phyloP scores from a whole-genome alignment of 2,888 invertebrate species.

The Sepioteuthis lessoniana region DNA sequence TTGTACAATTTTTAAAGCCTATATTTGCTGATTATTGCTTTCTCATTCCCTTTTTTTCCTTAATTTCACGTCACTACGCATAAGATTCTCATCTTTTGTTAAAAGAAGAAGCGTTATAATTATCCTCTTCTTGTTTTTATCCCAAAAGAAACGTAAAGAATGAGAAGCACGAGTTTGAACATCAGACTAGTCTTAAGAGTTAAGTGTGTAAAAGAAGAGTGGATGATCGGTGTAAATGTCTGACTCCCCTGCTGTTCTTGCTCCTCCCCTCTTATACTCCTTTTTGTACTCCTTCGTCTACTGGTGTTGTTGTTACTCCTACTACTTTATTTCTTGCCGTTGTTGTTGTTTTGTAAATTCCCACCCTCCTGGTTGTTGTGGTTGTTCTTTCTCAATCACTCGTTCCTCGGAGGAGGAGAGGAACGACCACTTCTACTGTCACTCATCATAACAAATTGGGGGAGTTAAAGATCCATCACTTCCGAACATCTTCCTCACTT shows the following conservation, averaged over 20 bases:
- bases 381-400: background rate
- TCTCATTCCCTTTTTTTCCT: too few relatives aligned
- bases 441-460: background rate
- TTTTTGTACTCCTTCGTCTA: background rate
- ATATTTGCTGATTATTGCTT: too few relatives aligned
- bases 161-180: too few relatives aligned
- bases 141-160: too few relatives aligned
- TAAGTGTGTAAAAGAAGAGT: too few relatives aligned
- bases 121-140: too few relatives aligned
- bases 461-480: background rate
- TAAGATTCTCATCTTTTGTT: too few relatives aligned
- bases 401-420: background rate
- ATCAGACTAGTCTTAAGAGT: too few relatives aligned
- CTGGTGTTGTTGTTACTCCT: background rate
- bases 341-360: background rate
- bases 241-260: background rate
- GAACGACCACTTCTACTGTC: background rate
- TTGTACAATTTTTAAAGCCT: too few relatives aligned
- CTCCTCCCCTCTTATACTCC: background rate
- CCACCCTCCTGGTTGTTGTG: background rate
- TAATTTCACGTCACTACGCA: too few relatives aligned
- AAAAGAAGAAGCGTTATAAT: too few relatives aligned
- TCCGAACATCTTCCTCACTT: background rate
- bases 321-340: background rate
- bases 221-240: constrained; percentile 42